Base-by-base conservation (phyloP, 2,797 vertebrate species). In the Pseudochaenichthys georgianus region DNA sequence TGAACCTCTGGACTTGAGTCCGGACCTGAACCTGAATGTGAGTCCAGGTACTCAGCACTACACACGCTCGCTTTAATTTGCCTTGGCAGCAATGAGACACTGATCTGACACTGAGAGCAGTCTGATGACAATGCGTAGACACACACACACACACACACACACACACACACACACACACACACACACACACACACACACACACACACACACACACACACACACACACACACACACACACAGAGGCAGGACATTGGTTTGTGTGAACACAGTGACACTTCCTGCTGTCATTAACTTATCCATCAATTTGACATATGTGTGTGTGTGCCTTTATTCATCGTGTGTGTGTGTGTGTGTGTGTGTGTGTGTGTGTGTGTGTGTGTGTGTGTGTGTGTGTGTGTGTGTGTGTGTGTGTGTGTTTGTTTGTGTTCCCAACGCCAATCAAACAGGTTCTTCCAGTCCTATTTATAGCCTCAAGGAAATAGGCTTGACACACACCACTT, bases 41-140 rank as follows among this genome's bases (percentile, higher is more conserved):
- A n/a, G n/a, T n/a, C n/a, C n/a, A n/a, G n/a, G n/a, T n/a, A n/a
- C n/a, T n/a, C n/a, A n/a, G n/a, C n/a, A n/a, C n/a, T n/a, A n/a
- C n/a, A n/a, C n/a, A 53, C 51, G 0, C 23, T 70, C 15, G 51
- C 62, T 70, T 59, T 83, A 83, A 89, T 87, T 82, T 67, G 78
- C 69, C 64, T 88, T 73, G 63, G 79, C 86, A 88, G 82, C 83
- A 2, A 38, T 62, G 69, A 88, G 78, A 79, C 63, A 73, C 73
- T 82, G 86, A 87, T 88, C 82, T 86, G 89, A 88, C 87, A 81
- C 77, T 72, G 74, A 77, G 82, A 83, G 83, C 79, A 67, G 75
- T 78, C 63, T 9, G 65, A 71, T 85, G 83, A 85, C 41, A 55
- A 53, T 0, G 55, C 9, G 60, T 75, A 55, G 88, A 42, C 61